Conservation (phyloP, 2,797 vertebrate genomes). For the Acrocephalus scirpaceus region DNA sequence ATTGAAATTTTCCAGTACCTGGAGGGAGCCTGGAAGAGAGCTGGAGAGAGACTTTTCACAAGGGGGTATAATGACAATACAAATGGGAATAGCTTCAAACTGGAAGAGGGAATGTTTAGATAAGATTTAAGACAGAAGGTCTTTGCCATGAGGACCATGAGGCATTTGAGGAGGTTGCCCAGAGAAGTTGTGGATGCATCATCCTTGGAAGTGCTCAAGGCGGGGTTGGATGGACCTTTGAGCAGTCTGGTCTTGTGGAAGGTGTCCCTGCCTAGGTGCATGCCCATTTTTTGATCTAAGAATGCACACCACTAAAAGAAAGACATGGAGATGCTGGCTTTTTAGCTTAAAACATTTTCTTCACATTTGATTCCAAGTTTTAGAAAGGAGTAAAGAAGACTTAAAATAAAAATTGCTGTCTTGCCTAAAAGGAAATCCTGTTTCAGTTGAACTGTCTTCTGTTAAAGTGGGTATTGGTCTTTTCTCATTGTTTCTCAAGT, state of each 20-base stretch:
- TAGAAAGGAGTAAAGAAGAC: background rate
- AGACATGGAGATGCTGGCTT: background rate
- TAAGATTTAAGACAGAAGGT: background rate
- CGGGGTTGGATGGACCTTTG: accelerated
- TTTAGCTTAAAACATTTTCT: background rate
- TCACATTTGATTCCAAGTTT: background rate
- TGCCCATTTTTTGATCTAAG: background rate
- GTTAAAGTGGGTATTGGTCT: background rate
- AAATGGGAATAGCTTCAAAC: background rate
- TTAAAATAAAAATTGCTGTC: background rate
- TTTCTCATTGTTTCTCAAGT: background rate
- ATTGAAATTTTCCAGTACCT: background rate
- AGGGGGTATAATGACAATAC: background rate
- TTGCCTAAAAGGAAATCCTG: background rate
- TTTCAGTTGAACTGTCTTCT: background rate
- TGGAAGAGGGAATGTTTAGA: background rate
- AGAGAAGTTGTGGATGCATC: background rate
- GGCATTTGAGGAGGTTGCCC: background rate
- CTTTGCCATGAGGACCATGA: background rate
- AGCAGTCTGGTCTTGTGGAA: accelerated
- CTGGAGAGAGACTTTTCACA: background rate
- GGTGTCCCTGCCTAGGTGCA: background rate
- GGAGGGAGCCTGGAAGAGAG: background rate
- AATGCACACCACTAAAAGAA: background rate
- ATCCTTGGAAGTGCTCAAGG: background rate